Conservation (phyloP, 2,113 vertebrate genomes). For the Elachura formosa region DNA sequence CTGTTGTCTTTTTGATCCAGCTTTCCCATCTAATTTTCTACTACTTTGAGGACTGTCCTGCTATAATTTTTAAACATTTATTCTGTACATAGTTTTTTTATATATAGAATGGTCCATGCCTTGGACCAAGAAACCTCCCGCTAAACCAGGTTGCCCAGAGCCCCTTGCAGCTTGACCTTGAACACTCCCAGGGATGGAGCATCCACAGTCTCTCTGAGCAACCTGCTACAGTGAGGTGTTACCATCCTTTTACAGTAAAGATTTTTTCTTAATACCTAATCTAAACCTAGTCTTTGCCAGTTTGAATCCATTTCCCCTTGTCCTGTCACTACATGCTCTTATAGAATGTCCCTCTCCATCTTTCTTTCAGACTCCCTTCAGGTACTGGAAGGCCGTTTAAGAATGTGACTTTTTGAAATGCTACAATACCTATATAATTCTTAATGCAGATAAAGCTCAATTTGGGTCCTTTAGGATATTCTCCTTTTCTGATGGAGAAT, state of each 20-base stretch:
- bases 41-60: background rate
- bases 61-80: background rate
- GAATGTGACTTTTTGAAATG: background rate
- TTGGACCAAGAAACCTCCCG: background rate
- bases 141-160: background rate
- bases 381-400: background rate
- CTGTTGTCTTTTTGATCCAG: background rate
- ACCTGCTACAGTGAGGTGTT: background rate
- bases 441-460: background rate
- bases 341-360: background rate
- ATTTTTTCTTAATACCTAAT: background rate
- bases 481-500: background rate
- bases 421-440: background rate
- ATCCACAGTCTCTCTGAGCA: background rate
- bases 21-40: background rate
- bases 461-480: background rate
- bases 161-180: background rate
- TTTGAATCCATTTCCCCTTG: background rate
- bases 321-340: background rate
- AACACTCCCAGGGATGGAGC: background rate
- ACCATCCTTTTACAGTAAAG: background rate
- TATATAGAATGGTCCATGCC: background rate
- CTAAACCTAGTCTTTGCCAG: background rate
- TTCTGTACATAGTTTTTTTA: background rate
- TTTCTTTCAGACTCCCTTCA: background rate